Conservation (phyloP, 1,140 invertebrate species). For the Ostrea edulis region DNA sequence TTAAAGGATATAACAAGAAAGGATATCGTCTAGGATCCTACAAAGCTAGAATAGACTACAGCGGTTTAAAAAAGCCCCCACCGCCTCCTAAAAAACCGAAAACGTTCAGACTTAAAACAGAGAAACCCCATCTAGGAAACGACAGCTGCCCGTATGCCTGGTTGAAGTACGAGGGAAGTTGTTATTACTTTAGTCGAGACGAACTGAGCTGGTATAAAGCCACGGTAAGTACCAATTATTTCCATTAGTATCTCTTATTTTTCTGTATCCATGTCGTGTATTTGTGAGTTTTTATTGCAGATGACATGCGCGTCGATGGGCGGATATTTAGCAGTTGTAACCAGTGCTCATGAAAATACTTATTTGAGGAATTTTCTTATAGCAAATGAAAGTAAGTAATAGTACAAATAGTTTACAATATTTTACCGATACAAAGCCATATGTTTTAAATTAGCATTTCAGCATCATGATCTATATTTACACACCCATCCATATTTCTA, state of each 20-base stretch:
- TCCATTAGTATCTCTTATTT: neutral
- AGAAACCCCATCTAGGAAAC: neutral
- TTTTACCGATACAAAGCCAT: neutral
- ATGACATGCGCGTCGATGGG: slow-evolving; percentile 12
- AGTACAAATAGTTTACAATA: neutral
- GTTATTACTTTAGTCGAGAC: slow-evolving; percentile 16
- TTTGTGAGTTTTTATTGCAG: neutral
- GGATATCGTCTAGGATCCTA: slow-evolving; percentile 3
- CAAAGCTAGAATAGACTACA: neutral
- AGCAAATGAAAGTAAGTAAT: neutral
- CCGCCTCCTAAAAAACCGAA: neutral
- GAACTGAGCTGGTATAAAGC: slow-evolving; percentile 28
- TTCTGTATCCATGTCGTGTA: neutral
- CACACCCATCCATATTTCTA: neutral
- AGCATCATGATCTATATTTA: neutral
- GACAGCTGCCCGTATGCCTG: slow-evolving; percentile 9
- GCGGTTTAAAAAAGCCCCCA: neutral
- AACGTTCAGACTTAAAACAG: neutral
- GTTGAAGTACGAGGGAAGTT: neutral
- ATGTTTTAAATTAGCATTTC: neutral
- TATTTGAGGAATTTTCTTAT: neutral
- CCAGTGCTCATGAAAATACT: slow-evolving; percentile 9
- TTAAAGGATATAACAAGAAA: slow-evolving; percentile 16
- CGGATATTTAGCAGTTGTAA: neutral
- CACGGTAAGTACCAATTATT: neutral